Evolutionary conservation across 2,113 vertebrate species (phyloP), one percentile per base, ranked within the genome.

Genomic region (Speoplatyrhinus poulsoni): DNA sequence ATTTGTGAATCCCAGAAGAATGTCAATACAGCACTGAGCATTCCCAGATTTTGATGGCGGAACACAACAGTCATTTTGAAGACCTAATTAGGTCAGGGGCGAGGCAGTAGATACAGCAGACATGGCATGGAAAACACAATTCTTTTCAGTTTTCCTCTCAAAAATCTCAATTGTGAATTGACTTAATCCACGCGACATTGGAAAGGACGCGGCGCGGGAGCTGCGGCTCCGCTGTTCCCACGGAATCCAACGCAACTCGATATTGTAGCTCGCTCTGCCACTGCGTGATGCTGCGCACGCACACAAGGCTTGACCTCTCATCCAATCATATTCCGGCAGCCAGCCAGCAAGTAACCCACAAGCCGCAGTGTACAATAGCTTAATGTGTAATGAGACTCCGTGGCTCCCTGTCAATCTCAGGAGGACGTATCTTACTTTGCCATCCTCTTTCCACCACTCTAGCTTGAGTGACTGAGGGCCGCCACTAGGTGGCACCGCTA

Each of bases 401-500:
- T 65, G 76, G 69, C 77, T 76, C 74, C 19, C n/a, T 67, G 26
- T 65, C 48, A 52, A 48, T 68, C 63, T 63, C 4, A 55, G 70
- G 3, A 54, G 70, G 54, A 72, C 63, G 69, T 12, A 46, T 69
- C 47, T 65, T 63, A 32, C 53, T 72, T 26, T 76, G 69, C 19
- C 62, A 52, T 11, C 49, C 49, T 4, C 13, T 52, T 11, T 52
- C 49, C 11, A 52, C 3, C 9, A 52, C 49, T 15, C 48, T 15
- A 3, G 49, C 3, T 15, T 8, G 9, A 9, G 9, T 15, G 49
- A 15, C 11, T 15, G 49, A 65, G 49, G 65, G 32, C 72, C 58
- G 67, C 90, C 90, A 91, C 88, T 75, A 91, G 92, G 87, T 82
- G 90, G 90, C 86, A 84, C 80, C 87, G 65, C 79, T 70, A 81